Evolutionary conservation across 2,888 invertebrate genomes (phyloP), one percentile per base, ranked within the genome.

Genomic region (Morinoia aosen): DNA sequence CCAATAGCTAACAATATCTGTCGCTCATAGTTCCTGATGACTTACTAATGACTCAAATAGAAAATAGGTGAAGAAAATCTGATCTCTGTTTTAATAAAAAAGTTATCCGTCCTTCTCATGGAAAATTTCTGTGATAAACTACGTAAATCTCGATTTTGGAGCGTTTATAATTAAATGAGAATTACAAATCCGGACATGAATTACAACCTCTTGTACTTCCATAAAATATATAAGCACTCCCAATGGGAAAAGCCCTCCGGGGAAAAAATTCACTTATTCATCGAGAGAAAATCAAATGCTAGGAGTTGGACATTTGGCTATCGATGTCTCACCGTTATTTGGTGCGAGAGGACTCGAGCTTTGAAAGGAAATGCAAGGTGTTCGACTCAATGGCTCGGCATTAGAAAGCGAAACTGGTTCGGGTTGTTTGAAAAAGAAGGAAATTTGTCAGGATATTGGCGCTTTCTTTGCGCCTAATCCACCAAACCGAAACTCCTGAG

Each of bases 361-460:
- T 33, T 48, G n/a, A 57, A 39, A 90, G 93, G 93, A 93, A 93
- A 93, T 93, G n/a, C 57, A 56, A 56, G 58, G 58, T 33, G 93
- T 93, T 93, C 93, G 57, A 93, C 93, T 93, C 93, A 93, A 93
- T 93, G 58, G 93, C 93, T n/a, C 57, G 93, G 57, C 93, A 93
- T 93, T 93, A 93, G 48, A 93, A 93, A 57, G 48, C 93, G n/a
- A 93, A 57, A 93, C 58, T 57, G 93, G 93, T 57, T 93, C 48
- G 48, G n/a, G 56, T 39, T 57, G 90, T 48, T 57, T 56, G 33
- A n/a, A 93, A 93, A 57, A 57, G 93, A 57, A 93, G 93, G 56
- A 57, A 93, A 93, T 93, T 93, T 93, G 93, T 93, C 93, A 57
- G 93, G 57, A 93, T 57, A 93, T 93, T 57, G 93, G 57, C 25